Base-by-base conservation (phyloP, 2,113 vertebrate genomes). In the Peromyscus polionotus region DNA sequence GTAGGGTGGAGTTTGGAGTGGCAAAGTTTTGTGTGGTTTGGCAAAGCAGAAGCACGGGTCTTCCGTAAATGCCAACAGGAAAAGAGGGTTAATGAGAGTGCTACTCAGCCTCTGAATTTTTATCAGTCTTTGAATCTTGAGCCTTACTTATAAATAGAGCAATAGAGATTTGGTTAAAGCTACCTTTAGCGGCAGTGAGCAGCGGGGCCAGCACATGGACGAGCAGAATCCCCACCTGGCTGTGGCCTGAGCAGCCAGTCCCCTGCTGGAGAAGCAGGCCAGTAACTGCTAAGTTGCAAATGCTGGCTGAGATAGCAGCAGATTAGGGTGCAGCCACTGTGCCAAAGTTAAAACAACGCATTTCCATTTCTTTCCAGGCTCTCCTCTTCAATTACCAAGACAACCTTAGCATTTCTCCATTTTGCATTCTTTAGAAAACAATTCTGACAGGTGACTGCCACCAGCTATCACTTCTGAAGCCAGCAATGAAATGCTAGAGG, bases 401-500 rank as follows among this genome's bases (percentile, higher is more conserved):
- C 77, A 98, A 80, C 4, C 5, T 80, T 97, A 95, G 42, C 7
- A 88, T 90, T 16, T 96, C 97, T 97, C 90, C 92, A 84, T 83
- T 59, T 95, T 85, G 79, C 87, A 91, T 83, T 57, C 95, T 96
- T 96, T 83, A 87, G 5, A 97, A 81, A 87, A 96, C 92, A 93
- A 88, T 76, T 19, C 16, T 97, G 91, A 98, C 85, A 98, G 77
- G 97, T 92, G 76, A 92, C 89, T 96, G 93, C 48, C 87, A 96
- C 86, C 51, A 63, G 39, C 93, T 85, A 67, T 93, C 85, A 91
- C 48, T 98, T 98, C 28, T 84, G 67, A 98, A 98, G 95, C 17
- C 48, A 94, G 91, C 80, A 96, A 96, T 91, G 95, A 98, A 97
- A 95, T 95, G 26, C 88, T 91, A 97, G 93, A 96, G 94, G 88